These are phyloP conservation scores for Pheucticus melanocephalus DNA, from an alignment of 2,113 vertebrate genomes.

Conservation along the genomic window DNA sequence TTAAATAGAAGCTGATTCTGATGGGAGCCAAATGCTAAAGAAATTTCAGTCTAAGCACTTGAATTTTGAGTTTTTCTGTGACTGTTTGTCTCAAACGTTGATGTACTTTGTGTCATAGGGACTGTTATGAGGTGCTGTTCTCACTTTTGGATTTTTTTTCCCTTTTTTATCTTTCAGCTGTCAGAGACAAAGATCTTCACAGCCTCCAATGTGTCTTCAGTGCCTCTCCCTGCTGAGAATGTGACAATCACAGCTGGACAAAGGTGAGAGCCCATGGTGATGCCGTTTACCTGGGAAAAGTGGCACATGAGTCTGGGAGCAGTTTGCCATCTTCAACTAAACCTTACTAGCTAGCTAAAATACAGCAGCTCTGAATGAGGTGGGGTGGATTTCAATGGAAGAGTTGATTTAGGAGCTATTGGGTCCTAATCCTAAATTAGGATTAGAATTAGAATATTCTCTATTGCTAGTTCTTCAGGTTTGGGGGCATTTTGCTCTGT, in stretches of 20 bases:
- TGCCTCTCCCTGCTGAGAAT: slow-evolving; percentile 89
- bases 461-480: neutral
- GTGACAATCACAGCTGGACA: slow-evolving; percentile 98
- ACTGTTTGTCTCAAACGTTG: neutral
- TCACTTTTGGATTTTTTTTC: neutral
- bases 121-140: neutral
- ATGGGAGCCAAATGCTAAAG: neutral
- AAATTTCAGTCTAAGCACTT: neutral
- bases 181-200: slow-evolving; percentile 99
- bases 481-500: neutral
- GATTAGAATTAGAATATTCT: neutral
- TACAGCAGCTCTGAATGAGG: neutral
- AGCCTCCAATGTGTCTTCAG: slow-evolving; percentile 90
- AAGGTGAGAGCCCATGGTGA: slow-evolving; percentile 72
- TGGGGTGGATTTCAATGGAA: neutral
- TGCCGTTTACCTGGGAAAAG: neutral
- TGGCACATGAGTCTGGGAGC: neutral
- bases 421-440: neutral
- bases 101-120: neutral
- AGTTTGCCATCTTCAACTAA: neutral
- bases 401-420: neutral
- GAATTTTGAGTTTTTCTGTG: neutral
- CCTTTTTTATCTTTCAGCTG: slow-evolving; percentile 74
- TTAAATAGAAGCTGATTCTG: neutral
- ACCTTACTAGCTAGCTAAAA: neutral